A percentile compares a stretch with the other conserved stretches of the same genome.
phyloP scores from a whole-genome alignment of 2,797 vertebrate species.

The Rhabdomys pumilio region DNA sequence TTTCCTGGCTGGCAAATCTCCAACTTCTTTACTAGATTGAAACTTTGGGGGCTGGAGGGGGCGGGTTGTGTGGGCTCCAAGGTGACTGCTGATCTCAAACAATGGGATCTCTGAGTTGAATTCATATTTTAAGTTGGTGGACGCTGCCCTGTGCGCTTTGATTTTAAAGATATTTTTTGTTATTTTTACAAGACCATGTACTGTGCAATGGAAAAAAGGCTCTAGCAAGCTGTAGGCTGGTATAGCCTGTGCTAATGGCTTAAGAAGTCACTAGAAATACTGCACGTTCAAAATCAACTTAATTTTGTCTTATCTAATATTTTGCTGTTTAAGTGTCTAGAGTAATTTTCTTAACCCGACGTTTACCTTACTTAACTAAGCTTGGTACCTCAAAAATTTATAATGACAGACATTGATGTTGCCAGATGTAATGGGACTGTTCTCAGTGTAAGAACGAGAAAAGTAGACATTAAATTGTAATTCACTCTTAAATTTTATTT shows the following conservation, averaged over 20 bases:
- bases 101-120: conserved; percentile 73
- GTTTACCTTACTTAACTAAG: conserved; percentile 72
- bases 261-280: conserved; percentile 80
- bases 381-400: conserved; percentile 75
- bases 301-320: conserved; percentile 85
- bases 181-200: conserved; percentile 59
- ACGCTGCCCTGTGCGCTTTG: conserved; percentile 33
- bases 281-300: conserved; percentile 83
- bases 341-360: conserved; percentile 77
- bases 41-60: conserved; percentile 75
- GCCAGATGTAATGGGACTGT: conserved; percentile 73
- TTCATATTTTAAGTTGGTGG: conserved; percentile 67
- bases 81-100: conserved; percentile 73
- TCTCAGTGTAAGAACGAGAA: conserved; percentile 81
- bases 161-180: conserved; percentile 70
- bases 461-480: conserved; percentile 75
- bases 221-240: conserved; percentile 70
- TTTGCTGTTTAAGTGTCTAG: conserved; percentile 74
- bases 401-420: conserved; percentile 76
- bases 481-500: conserved; percentile 78
- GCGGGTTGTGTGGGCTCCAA: conserved; percentile 9
- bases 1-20: conserved; percentile 74
- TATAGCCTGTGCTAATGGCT: conserved; percentile 76
- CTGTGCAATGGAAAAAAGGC: conserved; percentile 82
- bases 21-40: conserved; percentile 79